Base-by-base conservation (phyloP, 2,797 vertebrate genomes). In the Megaceryle alcyon region DNA sequence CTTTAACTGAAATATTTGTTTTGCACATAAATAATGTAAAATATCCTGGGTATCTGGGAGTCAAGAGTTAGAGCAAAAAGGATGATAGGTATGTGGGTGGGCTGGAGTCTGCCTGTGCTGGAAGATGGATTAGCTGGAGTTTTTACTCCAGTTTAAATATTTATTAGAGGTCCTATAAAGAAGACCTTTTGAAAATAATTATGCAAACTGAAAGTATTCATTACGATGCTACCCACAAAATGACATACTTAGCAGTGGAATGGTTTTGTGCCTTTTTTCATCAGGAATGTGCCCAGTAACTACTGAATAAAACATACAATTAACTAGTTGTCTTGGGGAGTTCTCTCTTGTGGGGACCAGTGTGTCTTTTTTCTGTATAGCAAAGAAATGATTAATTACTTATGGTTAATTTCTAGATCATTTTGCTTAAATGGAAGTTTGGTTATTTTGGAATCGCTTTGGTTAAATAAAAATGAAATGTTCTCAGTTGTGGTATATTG, bases 181-280 rank as follows among this genome's bases (percentile, higher is more conserved):
- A 77, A 69, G 39, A 57, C 23, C 35, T 93, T 83, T 86, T 31
- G 66, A 82, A 87, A 89, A 71, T 31, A 60, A 71, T 91, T 66
- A 51, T 43, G 33, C n/a, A 83, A 57, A 80, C 23, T 71, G n/a
- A 43, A 85, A 76, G 31, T 57, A 54, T 93, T 90, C 22, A 35
- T 88, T 90, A 31, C 2, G 3, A 6, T 86, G n/a, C 48, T 82
- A 37, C 43, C 43, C 65, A 49, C 68, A 60, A 75, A 70, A 84
- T 37, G 6, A 41, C 39, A 17, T 51, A 48, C 10, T 51, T 91
- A 57, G 37, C 31, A 69, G 17, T 57, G 49, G 51, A 80, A 73
- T 86, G 44, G 25, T 61, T 88, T 87, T 82, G 33, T 82, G 83
- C 57, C 71, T 71, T 91, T 92, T 90, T 87, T 68, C 31, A 54